Evolutionary conservation across 2,888 invertebrate species (phyloP), one percentile per base, ranked within the genome.

Genomic region (Pollenia griseotomentosa): DNA sequence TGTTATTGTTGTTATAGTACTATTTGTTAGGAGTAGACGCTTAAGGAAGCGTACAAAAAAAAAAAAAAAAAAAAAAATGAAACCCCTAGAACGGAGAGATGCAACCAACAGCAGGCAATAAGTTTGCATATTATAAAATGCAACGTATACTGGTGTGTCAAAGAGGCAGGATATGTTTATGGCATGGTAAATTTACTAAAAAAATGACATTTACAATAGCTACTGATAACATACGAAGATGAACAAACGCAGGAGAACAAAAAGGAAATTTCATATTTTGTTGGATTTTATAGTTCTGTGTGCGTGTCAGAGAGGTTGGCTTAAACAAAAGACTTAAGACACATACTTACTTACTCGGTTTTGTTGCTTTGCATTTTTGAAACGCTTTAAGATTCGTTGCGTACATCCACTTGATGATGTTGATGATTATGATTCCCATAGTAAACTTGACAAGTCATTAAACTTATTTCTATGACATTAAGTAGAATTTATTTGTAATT

Each of bases 1-100:
- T 91, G 91, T 91, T 91, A 91, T 91, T 92, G 91, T 91, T 91
- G 90, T 84, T 84, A 61, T 68, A 73, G 84, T 78, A 78, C 86
- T 81, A 81, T 83, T 87, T 87, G 80, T 84, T 84, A 65, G 70
- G 74, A 74, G 81, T 78, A 78, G 81, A 81, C 84, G 81, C 83
- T 84, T 81, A 61, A 66, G 77, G 71, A 86, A 86, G 71, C 14
- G 19, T n/a, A 74, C 40, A 44, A 53, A 3, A 16, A 61, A 42
- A 79, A 33, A 48, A 44, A 53, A 3, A 16, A 61, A 48, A 44
- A 53, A 3, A 16, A 61, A 42, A 79, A 33, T 19, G 5, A 23
- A 23, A 59, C 23, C 59, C 19, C 19, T 59, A 74, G 59, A 74
- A 42, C 12, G 48, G 19, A 40, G 23, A 40, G 65, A 79, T 79